These are phyloP conservation scores for Tigriopus californicus DNA, from an alignment of 2,888 invertebrate genomes.

Conservation along the genomic window DNA sequence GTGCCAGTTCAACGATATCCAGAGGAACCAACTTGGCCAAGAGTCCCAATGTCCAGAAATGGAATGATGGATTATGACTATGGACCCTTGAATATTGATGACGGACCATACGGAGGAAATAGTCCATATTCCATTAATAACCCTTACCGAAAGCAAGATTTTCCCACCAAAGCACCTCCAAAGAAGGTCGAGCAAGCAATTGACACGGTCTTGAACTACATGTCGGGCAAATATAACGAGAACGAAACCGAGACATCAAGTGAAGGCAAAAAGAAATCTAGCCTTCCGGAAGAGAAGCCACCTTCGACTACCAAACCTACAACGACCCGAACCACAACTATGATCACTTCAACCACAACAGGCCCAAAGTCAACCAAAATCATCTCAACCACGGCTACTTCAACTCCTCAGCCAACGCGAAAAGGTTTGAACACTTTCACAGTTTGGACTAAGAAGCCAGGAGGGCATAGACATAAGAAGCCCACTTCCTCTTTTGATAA, in stretches of 20 bases:
- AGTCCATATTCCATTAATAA: too few species aligned
- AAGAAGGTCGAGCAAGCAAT: constrained; percentile 10
- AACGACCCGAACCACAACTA: neutral
- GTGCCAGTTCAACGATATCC: too few species aligned
- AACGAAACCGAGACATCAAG: neutral
- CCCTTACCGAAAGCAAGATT: too few species aligned
- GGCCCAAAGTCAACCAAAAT: neutral
- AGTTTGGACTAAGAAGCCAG: neutral
- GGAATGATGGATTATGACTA: constrained; percentile 2
- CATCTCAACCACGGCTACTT: neutral
- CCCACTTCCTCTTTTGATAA: constrained; percentile 9
- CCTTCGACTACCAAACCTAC: neutral
- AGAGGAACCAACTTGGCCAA: too few species aligned
- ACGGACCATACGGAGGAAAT: neutral
- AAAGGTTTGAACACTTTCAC: neutral
- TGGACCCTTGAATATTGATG: neutral
- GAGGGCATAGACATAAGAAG: neutral
- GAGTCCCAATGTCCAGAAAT: too few species aligned
- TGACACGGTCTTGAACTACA: neutral
- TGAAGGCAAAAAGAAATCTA: neutral
- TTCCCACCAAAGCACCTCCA: neutral
- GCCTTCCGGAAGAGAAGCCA: neutral
- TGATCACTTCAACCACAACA: neutral
- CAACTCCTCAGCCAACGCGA: neutral
- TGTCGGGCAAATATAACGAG: neutral